Evolutionary conservation across 2,888 invertebrate species (phyloP).

Genomic region (Pharmacophagus antenor): DNA sequence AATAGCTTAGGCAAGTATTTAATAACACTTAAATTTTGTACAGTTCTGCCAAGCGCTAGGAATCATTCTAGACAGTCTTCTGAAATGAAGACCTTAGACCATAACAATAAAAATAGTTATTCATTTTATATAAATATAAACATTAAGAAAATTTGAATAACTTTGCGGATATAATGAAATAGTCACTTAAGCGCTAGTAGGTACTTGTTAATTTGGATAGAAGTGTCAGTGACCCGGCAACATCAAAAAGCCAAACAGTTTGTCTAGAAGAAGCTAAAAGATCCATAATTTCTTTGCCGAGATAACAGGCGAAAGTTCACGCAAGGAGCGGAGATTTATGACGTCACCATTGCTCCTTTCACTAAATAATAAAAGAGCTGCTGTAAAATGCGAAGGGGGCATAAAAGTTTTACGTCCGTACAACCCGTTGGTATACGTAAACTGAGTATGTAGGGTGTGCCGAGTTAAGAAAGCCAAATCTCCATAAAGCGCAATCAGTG

Average conservation of each 20-base stretch:
- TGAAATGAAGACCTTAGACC: not conserved
- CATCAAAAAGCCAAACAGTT: constrained; percentile 77
- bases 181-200: not conserved
- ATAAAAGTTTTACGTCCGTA: constrained; percentile 79
- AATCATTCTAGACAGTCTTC: not conserved
- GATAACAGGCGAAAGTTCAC: constrained; percentile 81
- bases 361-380: constrained; percentile 80
- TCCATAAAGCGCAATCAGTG: constrained; percentile 77
- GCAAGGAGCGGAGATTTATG: constrained; percentile 80
- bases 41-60: not conserved
- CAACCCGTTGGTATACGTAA: constrained; percentile 74
- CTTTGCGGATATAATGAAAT: no score
- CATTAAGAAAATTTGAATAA: no score
- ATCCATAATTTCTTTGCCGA: constrained; percentile 79
- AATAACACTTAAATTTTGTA: not conserved
- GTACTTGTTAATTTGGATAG: constrained; percentile 35
- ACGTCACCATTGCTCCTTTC: constrained; percentile 79
- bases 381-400: constrained; percentile 76
- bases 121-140: no score
- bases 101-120: no score
- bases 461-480: constrained; percentile 67
- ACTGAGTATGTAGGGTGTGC: constrained; percentile 59
- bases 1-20: no score
- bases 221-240: constrained; percentile 72
- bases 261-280: constrained; percentile 78